These are phyloP conservation scores for Dascyllus trimaculatus DNA, from an alignment of 2,113 vertebrate species.

Conservation along the genomic window DNA sequence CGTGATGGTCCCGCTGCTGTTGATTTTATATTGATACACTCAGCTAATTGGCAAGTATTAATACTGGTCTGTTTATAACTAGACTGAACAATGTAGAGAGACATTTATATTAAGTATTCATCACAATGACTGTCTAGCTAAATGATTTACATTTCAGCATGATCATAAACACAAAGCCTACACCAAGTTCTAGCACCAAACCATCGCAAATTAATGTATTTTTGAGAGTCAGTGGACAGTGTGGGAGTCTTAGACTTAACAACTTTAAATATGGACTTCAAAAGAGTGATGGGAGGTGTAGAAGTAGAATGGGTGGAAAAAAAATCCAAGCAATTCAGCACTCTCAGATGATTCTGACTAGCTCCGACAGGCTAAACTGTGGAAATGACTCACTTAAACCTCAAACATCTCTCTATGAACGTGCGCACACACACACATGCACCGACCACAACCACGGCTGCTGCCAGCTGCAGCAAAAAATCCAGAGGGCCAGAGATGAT, in stretches of 20 bases:
- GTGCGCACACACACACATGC: neutral
- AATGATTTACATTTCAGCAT: neutral
- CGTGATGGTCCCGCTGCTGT: neutral
- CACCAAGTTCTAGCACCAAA: neutral
- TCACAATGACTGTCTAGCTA: neutral
- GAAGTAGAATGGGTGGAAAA: slow-evolving; percentile 21
- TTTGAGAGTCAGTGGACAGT: too few relatives aligned
- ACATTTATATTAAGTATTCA: neutral
- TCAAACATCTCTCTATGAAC: slow-evolving; percentile 39
- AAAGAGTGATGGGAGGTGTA: neutral
- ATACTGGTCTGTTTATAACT: neutral
- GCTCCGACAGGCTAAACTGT: slow-evolving; percentile 26
- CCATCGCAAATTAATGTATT: too few relatives aligned
- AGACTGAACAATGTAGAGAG: slow-evolving; percentile 1
- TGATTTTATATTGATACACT: neutral
- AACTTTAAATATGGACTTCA: too few relatives aligned
- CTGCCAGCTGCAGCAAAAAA: slow-evolving; percentile 26
- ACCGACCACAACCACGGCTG: slow-evolving; percentile 24
- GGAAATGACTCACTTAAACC: slow-evolving; percentile 64
- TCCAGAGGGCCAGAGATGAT: slow-evolving; percentile 47
- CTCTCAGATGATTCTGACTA: slow-evolving; percentile 16
- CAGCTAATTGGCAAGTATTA: neutral
- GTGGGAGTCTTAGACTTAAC: neutral
- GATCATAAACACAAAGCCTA: neutral
- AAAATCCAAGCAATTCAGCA: slow-evolving; percentile 1